A percentile compares a stretch with the other conserved stretches of the same genome.
These are phyloP conservation scores for Lepidurus apus DNA, from an alignment of 1,140 invertebrate species.

Conservation along the genomic window DNA sequence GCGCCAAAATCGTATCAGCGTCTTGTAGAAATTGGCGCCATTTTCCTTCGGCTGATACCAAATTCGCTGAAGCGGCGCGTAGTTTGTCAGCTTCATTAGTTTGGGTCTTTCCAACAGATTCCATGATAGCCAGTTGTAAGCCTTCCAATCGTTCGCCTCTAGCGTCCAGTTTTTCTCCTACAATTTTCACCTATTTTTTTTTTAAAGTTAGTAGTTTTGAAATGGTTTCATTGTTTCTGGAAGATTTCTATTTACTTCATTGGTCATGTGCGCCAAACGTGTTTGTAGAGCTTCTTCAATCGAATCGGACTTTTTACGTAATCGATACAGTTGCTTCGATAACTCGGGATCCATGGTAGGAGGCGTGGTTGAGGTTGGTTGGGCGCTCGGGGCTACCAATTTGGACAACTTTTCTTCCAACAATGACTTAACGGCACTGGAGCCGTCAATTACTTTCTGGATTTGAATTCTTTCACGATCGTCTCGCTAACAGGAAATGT, in stretches of 20 bases:
- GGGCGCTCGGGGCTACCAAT: not conserved
- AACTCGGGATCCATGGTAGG: not conserved
- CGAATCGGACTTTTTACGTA: slow-evolving; percentile 48
- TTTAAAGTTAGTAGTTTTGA: slow-evolving; percentile 12
- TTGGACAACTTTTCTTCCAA: slow-evolving; percentile 2
- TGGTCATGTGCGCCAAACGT: slow-evolving; percentile 43
- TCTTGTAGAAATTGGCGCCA: slow-evolving; percentile 33
- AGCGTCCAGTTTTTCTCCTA: slow-evolving; percentile 35
- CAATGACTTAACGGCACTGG: not conserved
- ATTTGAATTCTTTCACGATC: slow-evolving; percentile 60
- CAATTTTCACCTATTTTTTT: slow-evolving; percentile 33
- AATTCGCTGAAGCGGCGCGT: slow-evolving; percentile 33
- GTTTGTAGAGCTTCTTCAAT: slow-evolving; percentile 58
- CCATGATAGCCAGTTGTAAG: slow-evolving; percentile 27
- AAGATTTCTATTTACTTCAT: slow-evolving; percentile 26
- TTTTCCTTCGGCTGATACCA: slow-evolving; percentile 34
- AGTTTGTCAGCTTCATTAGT: slow-evolving; percentile 35
- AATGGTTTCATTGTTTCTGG: not conserved
- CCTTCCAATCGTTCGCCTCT: slow-evolving; percentile 31
- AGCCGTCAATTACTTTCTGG: slow-evolving; percentile 59
- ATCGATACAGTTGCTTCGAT: slow-evolving; percentile 28
- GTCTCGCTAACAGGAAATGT: slow-evolving; percentile 50
- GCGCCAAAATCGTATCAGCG: slow-evolving; percentile 26
- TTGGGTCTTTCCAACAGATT: slow-evolving; percentile 30
- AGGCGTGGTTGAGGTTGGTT: not conserved